Evolutionary conservation across 1,140 invertebrate genomes (phyloP), one percentile per base, ranked within the genome.

Genomic region (Micrasema longulum): DNA sequence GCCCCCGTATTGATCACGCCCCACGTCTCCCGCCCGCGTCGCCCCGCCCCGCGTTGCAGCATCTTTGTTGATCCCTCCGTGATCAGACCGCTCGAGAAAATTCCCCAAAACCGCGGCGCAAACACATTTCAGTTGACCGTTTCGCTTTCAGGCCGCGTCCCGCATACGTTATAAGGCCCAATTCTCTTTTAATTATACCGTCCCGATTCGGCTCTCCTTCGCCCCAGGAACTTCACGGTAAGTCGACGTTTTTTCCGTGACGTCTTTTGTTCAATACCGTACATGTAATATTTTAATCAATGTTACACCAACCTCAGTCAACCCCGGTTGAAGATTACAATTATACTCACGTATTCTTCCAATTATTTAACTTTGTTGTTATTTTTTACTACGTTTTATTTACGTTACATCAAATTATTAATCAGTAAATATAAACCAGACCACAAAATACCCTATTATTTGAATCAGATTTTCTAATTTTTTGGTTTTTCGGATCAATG

Each of bases 1-100:
- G 14, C 20, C 69, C 45, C 31, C 43, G 69, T 75, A 75, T 75
- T 75, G 74, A 75, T 75, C 70, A 69, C 65, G 50, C 45, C 35
- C 38, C 22, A 50, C 23, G 23, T 66, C 57, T 22, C 35, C 64
- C 14, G n/a, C 47, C 38, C 55, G 62, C 22, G n/a, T n/a, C 26
- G 26, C 26, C 26, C 26, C 26, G 26, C 26, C 26, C 26, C 64
- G 52, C 74, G 69, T 57, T 75, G 74, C 74, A 75, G 74, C 74
- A 75, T 75, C 74, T 75, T 75, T 74, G 73, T 74, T 74, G 73
- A 71, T 74, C 68, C 69, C 62, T 70, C 41, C 60, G 18, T 36
- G 60, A 22, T 16, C 57, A 22, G n/a, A 35, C 47, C 36, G 20
- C 52, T 43, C 35, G 57, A 55, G 35, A 66, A 66, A 60, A 60